Evolutionary conservation across 37 sponge, comb jelly and placozoan species (phyloP), one percentile per base, ranked within the genome.

Genomic region (Beroe forskalii): DNA sequence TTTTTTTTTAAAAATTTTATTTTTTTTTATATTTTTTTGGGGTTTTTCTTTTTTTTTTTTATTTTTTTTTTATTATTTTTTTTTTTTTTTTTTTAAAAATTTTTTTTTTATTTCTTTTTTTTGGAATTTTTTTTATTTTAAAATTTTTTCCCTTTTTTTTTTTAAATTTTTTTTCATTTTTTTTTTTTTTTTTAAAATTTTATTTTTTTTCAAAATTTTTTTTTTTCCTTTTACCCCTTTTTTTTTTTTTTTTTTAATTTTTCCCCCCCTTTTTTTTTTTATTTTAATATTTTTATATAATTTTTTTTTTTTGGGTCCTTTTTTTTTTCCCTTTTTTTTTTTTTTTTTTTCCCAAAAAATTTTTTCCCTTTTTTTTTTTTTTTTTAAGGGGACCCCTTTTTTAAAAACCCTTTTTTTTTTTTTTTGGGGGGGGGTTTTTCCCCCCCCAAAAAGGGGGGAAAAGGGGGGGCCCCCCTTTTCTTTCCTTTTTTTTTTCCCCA

Each of bases 301-400:
- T 55, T 19, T 55, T 55, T 19, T 55, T 19, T 55, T 55, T 55
- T 19, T 55, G 17, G 17, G 9, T 19, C 9, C 9, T 19, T 55
- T 19, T 19, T 55, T 55, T 55, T 55, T 55, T 55, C 17, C 17
- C 17, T 55, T 55, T 19, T 64, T 64, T 64, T 25, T 25, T 64
- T 64, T 14, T 64, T 64, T 64, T 64, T 64, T 14, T 25, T 64
- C 28, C 28, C 20, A 27, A 27, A n/a, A 27, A n/a, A 14, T 64
- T 64, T 64, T 64, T 64, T 64, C 6, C 20, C 20, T 64, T 64
- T 64, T 64, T 64, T 64, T 64, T 64, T 64, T 64, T 24, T 64
- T 64, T 64, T 14, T 64, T 64, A 27, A n/a, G 8, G 8, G 28
- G 8, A 27, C 20, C 20, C 28, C 20, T 64, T 64, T 25, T 25